These are phyloP conservation scores for Rhynchotus rufescens DNA, from an alignment of 2,797 vertebrate genomes.

Conservation along the genomic window DNA sequence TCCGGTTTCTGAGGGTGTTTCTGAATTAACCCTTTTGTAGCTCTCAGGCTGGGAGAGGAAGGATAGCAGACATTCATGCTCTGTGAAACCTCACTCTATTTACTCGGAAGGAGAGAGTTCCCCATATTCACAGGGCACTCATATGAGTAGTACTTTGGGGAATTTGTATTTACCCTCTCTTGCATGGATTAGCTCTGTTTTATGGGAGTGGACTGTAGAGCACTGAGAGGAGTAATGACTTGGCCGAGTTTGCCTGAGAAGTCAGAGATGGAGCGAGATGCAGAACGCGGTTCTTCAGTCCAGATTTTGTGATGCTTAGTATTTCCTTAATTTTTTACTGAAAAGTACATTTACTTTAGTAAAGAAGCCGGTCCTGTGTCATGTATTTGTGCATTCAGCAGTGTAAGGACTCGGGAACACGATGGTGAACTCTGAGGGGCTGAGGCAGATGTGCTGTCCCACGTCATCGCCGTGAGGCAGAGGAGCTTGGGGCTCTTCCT, in stretches of 20 bases:
- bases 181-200: neutral
- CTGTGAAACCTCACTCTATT: neutral
- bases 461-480: neutral
- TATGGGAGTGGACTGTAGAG: neutral
- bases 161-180: neutral
- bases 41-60: neutral
- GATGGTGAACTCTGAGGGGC: neutral
- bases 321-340: neutral
- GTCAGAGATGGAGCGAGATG: neutral
- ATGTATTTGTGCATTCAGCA: neutral
- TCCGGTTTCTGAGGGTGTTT: conserved; percentile 53
- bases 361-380: neutral
- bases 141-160: neutral
- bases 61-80: neutral
- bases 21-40: conserved; percentile 70
- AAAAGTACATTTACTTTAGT: neutral
- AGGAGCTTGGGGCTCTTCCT: neutral
- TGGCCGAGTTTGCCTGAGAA: neutral
- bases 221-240: neutral
- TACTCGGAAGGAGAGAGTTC: neutral
- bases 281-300: neutral
- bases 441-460: neutral
- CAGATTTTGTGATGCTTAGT: neutral
- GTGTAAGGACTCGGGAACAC: neutral
- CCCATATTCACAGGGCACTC: neutral